Conservation (phyloP, 2,888 invertebrate genomes). For the Drepana falcataria region DNA sequence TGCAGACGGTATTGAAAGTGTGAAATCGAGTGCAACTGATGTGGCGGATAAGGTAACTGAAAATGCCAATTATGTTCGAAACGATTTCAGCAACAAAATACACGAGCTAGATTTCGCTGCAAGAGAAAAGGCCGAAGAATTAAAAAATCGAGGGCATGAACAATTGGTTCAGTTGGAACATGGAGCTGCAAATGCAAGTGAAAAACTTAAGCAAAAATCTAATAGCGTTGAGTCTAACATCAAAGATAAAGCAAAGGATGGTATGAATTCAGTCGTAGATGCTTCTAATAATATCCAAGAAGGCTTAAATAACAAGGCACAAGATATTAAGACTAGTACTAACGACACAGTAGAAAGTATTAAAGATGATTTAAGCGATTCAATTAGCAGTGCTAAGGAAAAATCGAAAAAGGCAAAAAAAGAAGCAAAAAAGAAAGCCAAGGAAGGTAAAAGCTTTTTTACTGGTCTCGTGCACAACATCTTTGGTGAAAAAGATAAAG, state of each 20-base stretch:
- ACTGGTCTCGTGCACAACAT: slow-evolving; percentile 67
- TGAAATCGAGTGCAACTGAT: slow-evolving; percentile 41
- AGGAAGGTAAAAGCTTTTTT: slow-evolving; percentile 67
- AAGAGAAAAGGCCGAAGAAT: slow-evolving; percentile 55
- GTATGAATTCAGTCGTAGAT: slow-evolving; percentile 46
- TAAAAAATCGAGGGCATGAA: slow-evolving; percentile 43
- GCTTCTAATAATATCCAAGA: slow-evolving; percentile 38
- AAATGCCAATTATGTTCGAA: slow-evolving; percentile 45
- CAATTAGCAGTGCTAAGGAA: slow-evolving; percentile 47
- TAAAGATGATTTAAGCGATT: slow-evolving; percentile 47
- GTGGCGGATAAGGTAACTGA: slow-evolving; percentile 52
- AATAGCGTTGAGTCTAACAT: slow-evolving; percentile 41
- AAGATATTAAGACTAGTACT: slow-evolving; percentile 41
- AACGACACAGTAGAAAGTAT: slow-evolving; percentile 42
- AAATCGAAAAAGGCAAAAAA: slow-evolving; percentile 40
- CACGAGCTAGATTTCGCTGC: slow-evolving; percentile 58
- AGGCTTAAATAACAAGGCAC: slow-evolving; percentile 38
- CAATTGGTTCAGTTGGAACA: slow-evolving; percentile 41
- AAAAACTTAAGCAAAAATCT: slow-evolving; percentile 37
- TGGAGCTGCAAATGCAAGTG: slow-evolving; percentile 40
- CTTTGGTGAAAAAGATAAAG: slow-evolving; percentile 68
- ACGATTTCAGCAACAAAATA: slow-evolving; percentile 56
- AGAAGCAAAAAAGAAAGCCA: slow-evolving; percentile 48
- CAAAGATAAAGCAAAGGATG: slow-evolving; percentile 50
- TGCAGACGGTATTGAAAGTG: slow-evolving; percentile 34